Percentiles rank a stretch among this genome's conserved stretches.
These are phyloP conservation scores for Amorpha juglandis DNA, from an alignment of 2,888 invertebrate species.

Conservation along the genomic window DNA sequence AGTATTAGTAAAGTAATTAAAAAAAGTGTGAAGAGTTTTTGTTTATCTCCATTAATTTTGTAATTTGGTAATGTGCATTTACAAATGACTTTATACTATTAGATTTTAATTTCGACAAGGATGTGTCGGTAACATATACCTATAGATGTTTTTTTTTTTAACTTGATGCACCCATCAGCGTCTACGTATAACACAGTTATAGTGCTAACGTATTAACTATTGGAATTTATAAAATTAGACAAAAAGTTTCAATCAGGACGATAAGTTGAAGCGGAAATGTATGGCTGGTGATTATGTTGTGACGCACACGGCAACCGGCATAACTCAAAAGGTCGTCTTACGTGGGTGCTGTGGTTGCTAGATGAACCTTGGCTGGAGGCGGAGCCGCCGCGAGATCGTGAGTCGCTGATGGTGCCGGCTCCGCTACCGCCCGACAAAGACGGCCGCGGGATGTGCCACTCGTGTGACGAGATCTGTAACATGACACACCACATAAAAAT, in stretches of 20 bases:
- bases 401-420: conserved; percentile 65
- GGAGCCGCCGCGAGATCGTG: conserved; percentile 84
- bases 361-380: conserved; percentile 86
- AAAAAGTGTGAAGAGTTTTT: not conserved
- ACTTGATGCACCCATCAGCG: too few relatives aligned
- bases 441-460: conserved; percentile 93
- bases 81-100: not conserved
- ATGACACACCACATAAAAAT: not conserved
- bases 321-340: conserved; percentile 69
- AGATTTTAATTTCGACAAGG: not conserved
- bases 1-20: not conserved
- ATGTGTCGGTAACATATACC: not conserved
- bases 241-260: conserved; percentile 3
- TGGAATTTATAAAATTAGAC: conserved; percentile 19
- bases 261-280: conserved; percentile 42
- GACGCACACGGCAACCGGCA: conserved; percentile 36
- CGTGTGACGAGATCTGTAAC: conserved; percentile 71
- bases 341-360: conserved; percentile 91
- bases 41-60: not conserved
- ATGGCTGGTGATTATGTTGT: conserved; percentile 35
- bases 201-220: not conserved
- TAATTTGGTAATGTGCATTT: not conserved
- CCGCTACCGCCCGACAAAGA: conserved; percentile 85
- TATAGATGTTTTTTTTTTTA: not conserved
- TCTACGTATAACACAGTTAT: not conserved